Conservation (phyloP, 2,888 invertebrate genomes). For the Mythimna vitellina region DNA sequence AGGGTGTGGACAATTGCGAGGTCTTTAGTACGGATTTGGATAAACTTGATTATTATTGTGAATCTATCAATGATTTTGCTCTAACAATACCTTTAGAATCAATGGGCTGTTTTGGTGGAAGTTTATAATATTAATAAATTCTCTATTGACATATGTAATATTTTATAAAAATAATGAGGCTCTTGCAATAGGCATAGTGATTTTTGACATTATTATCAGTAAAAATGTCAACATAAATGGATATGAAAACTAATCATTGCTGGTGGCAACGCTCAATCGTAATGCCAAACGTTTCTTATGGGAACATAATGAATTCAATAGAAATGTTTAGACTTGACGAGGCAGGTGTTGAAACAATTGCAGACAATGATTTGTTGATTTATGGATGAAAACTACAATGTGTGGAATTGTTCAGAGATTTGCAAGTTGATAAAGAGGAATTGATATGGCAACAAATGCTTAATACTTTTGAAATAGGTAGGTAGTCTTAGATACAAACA, state of each 20-base stretch:
- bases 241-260: neutral
- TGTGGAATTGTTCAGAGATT: constrained; percentile 24
- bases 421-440: constrained; percentile 14
- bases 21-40: constrained; percentile 15
- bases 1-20: constrained; percentile 58
- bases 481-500: neutral
- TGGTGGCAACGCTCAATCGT: neutral
- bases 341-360: constrained; percentile 11
- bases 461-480: neutral
- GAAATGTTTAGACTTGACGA: constrained; percentile 29
- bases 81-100: constrained; percentile 16
- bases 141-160: no score
- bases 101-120: neutral
- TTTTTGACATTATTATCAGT: no score
- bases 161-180: no score
- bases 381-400: constrained; percentile 29
- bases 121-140: no score
- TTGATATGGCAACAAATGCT: constrained; percentile 3
- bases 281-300: neutral
- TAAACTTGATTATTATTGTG: constrained; percentile 6
- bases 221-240: no score
- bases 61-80: constrained; percentile 21
- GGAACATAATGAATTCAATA: constrained; percentile 14
- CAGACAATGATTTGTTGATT: constrained; percentile 54
- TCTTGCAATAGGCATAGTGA: no score